Evolutionary conservation across 1,140 invertebrate species (phyloP).

Genomic region (Cydia fagiglandana): DNA sequence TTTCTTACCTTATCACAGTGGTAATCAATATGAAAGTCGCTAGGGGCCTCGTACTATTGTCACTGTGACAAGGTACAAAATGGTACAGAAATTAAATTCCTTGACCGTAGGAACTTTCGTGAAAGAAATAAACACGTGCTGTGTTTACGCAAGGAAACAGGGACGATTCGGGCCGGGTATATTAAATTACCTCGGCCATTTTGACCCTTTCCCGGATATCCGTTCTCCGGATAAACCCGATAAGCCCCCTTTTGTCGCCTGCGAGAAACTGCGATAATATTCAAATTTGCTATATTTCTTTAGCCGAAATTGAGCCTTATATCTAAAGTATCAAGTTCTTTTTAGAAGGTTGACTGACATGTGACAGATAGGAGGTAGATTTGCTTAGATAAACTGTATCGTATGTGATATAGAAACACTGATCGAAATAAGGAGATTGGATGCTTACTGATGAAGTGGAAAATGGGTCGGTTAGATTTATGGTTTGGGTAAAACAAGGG

Average conservation of each 20-base stretch:
- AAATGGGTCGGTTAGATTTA: not conserved
- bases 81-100: too few relatives aligned
- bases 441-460: constrained; percentile 5
- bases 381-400: not conserved
- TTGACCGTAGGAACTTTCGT: too few relatives aligned
- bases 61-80: too few relatives aligned
- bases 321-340: not conserved
- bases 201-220: constrained; percentile 29
- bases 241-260: constrained; percentile 27
- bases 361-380: not conserved
- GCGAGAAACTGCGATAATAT: constrained; percentile 17
- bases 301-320: not conserved
- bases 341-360: not conserved
- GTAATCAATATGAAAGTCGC: too few relatives aligned
- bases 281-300: not conserved
- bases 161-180: not conserved
- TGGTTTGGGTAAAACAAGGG: not conserved
- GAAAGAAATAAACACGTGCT: constrained; percentile 9
- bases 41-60: too few relatives aligned
- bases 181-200: constrained; percentile 23
- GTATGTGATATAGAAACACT: not conserved
- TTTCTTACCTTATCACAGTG: too few relatives aligned
- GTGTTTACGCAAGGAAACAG: not conserved
- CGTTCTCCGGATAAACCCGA: constrained; percentile 12
- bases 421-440: constrained; percentile 7